Percentiles rank a stretch among this genome's conserved stretches.
phyloP scores from a whole-genome alignment of 2,888 invertebrate species.

The Apocheima hispidaria region DNA sequence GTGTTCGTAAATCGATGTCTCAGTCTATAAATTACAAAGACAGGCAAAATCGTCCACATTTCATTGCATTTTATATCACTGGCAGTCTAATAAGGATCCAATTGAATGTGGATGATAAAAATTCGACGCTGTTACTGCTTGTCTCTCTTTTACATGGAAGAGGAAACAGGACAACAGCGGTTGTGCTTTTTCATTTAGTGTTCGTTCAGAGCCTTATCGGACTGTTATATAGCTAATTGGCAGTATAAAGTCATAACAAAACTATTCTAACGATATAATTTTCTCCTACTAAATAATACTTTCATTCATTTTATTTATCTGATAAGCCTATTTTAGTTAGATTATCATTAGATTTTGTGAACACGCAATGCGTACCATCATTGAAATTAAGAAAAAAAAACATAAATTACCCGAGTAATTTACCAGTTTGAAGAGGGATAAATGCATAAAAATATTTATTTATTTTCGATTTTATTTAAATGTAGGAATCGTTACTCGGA shows the following conservation, averaged over 20 bases:
- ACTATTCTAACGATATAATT: slow-evolving; percentile 13
- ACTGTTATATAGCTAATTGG: slow-evolving; percentile 15
- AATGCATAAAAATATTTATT: too few relatives aligned
- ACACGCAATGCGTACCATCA: too few relatives aligned
- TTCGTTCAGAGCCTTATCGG: background rate
- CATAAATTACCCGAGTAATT: too few relatives aligned
- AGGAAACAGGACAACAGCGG: background rate
- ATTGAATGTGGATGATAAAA: background rate
- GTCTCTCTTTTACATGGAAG: background rate
- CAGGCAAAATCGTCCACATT: slow-evolving; percentile 1
- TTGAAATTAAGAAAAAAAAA: too few relatives aligned
- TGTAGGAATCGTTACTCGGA: too few relatives aligned
- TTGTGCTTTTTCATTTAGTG: too few relatives aligned
- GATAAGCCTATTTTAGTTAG: background rate
- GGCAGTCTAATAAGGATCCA: background rate
- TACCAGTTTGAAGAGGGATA: too few relatives aligned
- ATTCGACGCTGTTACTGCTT: background rate
- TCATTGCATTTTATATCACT: background rate
- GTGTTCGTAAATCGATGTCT: too few relatives aligned
- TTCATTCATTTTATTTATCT: background rate
- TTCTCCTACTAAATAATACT: slow-evolving; percentile 15
- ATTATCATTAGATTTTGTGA: too few relatives aligned
- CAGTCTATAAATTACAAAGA: too few relatives aligned
- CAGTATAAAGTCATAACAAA: slow-evolving; percentile 29
- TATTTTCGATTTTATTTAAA: too few relatives aligned